Conservation (phyloP, 2,113 vertebrate species). For the Nothocercus nigrocapillus region DNA sequence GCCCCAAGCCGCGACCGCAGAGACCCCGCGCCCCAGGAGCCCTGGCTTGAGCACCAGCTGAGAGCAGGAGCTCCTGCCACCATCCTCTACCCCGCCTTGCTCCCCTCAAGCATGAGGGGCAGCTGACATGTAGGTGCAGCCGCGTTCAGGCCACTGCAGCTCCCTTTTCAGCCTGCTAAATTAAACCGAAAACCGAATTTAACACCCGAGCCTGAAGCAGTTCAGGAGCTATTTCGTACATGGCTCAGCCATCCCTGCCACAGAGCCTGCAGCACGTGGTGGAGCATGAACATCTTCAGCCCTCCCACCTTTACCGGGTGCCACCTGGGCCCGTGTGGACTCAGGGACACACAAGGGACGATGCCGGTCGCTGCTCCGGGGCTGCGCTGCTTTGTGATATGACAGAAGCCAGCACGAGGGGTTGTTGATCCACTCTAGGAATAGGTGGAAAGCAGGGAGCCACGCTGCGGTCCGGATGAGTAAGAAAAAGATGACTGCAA, state of each 20-base stretch:
- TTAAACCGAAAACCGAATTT: background rate
- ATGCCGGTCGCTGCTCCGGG: too few relatives aligned
- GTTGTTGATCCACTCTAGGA: background rate
- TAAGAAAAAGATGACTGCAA: constrained; percentile 58
- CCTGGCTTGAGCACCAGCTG: background rate
- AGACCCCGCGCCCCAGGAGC: background rate
- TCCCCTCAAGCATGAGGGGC: background rate
- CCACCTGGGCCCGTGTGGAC: background rate
- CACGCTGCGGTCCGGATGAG: background rate
- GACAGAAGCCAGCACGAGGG: background rate
- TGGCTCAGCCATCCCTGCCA: too few relatives aligned
- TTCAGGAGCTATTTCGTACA: too few relatives aligned
- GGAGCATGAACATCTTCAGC: background rate
- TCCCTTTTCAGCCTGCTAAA: background rate
- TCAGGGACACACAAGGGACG: background rate
- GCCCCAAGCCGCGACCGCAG: too few relatives aligned
- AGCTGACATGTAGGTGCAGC: background rate
- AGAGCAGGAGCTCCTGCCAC: background rate
- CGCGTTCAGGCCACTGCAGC: background rate
- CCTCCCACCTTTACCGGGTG: background rate
- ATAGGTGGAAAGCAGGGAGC: background rate
- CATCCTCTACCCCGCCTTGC: background rate
- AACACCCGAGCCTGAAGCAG: background rate
- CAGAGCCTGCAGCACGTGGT: too few relatives aligned
- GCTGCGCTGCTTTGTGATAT: background rate